These are phyloP conservation scores for Ephydatia muelleri DNA, from an alignment of 37 sponge, comb jelly and placozoan species.

Conservation along the genomic window DNA sequence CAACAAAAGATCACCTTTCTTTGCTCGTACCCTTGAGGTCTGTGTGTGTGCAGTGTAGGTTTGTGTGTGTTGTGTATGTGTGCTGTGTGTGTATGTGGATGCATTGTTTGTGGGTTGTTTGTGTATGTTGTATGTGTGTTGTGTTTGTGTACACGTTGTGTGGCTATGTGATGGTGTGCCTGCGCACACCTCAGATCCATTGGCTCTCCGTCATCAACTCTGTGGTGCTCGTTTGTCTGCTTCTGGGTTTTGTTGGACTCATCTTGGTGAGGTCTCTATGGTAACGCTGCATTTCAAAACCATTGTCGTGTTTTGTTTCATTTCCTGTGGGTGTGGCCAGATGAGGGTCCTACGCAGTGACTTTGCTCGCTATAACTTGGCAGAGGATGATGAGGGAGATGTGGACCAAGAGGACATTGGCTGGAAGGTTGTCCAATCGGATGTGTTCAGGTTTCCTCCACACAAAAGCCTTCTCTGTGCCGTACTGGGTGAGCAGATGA, in stretches of 20 bases:
- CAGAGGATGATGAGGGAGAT: conserved; percentile 68
- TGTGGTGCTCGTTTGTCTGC: conserved; percentile 76
- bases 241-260: conserved; percentile 86
- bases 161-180: not conserved
- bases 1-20: conserved; percentile 45
- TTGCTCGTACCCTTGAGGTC: conserved; percentile 67
- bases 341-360: conserved; percentile 79
- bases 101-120: too few relatives aligned
- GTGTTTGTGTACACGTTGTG: too few relatives aligned
- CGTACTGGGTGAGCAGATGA: conserved; percentile 63
- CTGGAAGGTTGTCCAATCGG: conserved; percentile 89
- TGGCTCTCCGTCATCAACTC: conserved; percentile 96
- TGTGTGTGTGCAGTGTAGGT: not conserved
- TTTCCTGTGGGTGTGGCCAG: conserved; percentile 26
- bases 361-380: conserved; percentile 83
- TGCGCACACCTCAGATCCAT: conserved; percentile 72
- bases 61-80: not conserved
- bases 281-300: not conserved
- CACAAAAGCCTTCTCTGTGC: conserved; percentile 73
- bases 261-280: conserved; percentile 66
- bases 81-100: too few relatives aligned
- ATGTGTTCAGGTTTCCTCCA: conserved; percentile 90
- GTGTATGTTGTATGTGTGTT: too few relatives aligned
- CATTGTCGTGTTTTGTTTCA: not conserved
- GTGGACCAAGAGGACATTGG: conserved; percentile 87